A percentile compares a stretch with the other conserved stretches of the same genome.
These are phyloP conservation scores for Poeciliopsis infans DNA, from an alignment of 2,797 vertebrate genomes.

Conservation along the genomic window DNA sequence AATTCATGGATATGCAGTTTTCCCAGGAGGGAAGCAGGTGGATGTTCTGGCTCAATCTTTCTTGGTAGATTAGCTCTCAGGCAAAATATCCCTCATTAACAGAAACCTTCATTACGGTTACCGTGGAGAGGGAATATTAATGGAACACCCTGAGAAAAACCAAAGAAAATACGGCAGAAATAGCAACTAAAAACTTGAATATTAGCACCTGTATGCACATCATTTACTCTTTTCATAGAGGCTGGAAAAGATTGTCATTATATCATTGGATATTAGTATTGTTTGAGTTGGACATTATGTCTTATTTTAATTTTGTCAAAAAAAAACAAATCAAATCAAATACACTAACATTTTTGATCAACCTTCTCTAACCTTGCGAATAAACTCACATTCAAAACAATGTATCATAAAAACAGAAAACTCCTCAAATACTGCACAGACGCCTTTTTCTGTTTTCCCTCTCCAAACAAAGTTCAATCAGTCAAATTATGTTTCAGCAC, in stretches of 20 bases:
- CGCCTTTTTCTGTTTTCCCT: background rate
- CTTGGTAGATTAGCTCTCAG: background rate
- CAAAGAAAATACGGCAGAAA: background rate
- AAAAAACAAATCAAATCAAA: no score
- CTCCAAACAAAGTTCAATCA: background rate
- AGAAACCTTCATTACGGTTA: background rate
- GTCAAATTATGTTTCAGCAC: background rate
- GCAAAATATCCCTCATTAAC: background rate
- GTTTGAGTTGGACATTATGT: no score
- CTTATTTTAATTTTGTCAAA: no score
- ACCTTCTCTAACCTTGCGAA: background rate
- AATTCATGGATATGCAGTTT: background rate
- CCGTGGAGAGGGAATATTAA: background rate
- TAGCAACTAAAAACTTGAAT: background rate
- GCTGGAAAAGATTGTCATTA: background rate
- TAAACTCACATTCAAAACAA: background rate
- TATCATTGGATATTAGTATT: background rate
- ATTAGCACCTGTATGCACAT: background rate
- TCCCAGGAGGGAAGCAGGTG: background rate
- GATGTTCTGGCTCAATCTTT: background rate
- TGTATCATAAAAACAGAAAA: background rate
- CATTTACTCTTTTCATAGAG: background rate
- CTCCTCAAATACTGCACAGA: background rate
- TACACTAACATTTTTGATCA: background rate
- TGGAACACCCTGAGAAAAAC: background rate